A percentile compares a stretch with the other conserved stretches of the same genome.
These are phyloP conservation scores for Odontamblyopus lacepedii DNA, from an alignment of 2,797 vertebrate genomes.

Conservation along the genomic window DNA sequence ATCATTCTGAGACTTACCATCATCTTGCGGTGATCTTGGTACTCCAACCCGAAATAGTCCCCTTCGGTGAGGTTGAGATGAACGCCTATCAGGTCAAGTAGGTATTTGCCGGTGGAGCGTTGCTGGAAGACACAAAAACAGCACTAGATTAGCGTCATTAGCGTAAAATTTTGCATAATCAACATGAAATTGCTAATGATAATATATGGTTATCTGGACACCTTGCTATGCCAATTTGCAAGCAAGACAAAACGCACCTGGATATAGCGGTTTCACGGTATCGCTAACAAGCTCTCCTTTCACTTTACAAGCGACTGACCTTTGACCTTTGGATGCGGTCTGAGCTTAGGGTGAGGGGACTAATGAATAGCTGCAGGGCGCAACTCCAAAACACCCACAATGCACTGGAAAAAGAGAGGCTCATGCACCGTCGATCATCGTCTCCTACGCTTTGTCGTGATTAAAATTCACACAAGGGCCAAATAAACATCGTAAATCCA, in stretches of 20 bases:
- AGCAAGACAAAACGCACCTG: not conserved
- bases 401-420: not conserved
- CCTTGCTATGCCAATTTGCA: not conserved
- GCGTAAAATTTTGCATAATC: not conserved
- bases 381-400: slow-evolving; percentile 18
- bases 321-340: slow-evolving; percentile 23
- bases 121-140: slow-evolving; percentile 72
- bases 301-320: slow-evolving; percentile 25
- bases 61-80: slow-evolving; percentile 91
- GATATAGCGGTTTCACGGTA: not conserved
- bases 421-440: not conserved
- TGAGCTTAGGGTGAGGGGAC: slow-evolving; percentile 4
- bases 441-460: slow-evolving; percentile 3
- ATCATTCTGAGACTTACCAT: slow-evolving; percentile 72
- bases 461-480: not conserved
- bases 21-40: slow-evolving; percentile 90
- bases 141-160: not conserved
- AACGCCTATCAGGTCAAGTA: slow-evolving; percentile 87
- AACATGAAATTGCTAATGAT: slow-evolving; percentile 4
- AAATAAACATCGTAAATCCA: not conserved
- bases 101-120: slow-evolving; percentile 86
- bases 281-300: slow-evolving; percentile 14
- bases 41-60: slow-evolving; percentile 93
- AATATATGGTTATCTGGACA: not conserved
- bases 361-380: slow-evolving; percentile 36